Evolutionary conservation across 2,888 invertebrate genomes (phyloP), one percentile per base, ranked within the genome.

Genomic region (Agrotis segetum): DNA sequence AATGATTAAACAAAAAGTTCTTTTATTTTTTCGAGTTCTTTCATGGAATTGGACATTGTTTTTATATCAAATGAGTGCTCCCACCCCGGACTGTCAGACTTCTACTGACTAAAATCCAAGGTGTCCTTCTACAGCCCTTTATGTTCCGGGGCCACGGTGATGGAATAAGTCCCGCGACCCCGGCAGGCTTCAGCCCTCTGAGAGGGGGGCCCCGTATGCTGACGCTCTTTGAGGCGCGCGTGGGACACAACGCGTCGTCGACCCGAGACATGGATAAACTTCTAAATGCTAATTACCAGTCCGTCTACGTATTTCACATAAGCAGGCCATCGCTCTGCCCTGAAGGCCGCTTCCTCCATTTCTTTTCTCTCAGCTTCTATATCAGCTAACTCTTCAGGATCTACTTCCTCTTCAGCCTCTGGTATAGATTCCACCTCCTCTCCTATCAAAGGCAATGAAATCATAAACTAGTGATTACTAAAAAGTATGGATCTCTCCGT

Each of bases 221-320:
- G n/a, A n/a, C n/a, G n/a, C n/a, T n/a, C n/a, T n/a, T n/a, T n/a
- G n/a, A n/a, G n/a, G n/a, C n/a, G n/a, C n/a, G n/a, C n/a, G n/a
- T n/a, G n/a, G n/a, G n/a, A n/a, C n/a, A n/a, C n/a, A n/a, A n/a
- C n/a, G n/a, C n/a, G n/a, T n/a, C n/a, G n/a, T n/a, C n/a, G n/a
- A n/a, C n/a, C n/a, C n/a, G n/a, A n/a, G n/a, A n/a, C 50, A 55
- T 59, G 4, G 16, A 2, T 44, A 50, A 16, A 2, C 70, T 44
- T 13, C 3, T 24, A 56, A 19, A 14, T 24, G 0, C 24, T 61
- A 82, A 88, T 88, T 87, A 96, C 96, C 64, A 95, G 88, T 13
- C 92, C 91, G 80, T 96, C 96, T 0, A 96, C 93, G 70, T 96
- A 96, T 89, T 92, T 89, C 74, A 96, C 96, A 87, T 96, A 97